Evolutionary conservation across 2,797 vertebrate genomes (phyloP).

Genomic region (Danio kyathit): DNA sequence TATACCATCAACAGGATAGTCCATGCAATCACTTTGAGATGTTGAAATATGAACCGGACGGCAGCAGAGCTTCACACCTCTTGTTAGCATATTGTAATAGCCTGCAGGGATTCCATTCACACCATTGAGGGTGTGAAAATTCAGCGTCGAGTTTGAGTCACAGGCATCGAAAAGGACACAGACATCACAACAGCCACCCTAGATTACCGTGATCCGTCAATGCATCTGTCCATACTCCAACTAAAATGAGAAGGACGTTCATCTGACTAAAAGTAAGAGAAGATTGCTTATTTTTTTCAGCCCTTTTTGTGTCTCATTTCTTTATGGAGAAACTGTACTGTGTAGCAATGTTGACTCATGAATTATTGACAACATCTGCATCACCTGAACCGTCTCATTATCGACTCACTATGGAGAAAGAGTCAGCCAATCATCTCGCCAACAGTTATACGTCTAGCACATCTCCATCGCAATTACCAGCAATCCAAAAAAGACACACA

Average conservation of each 20-base stretch:
- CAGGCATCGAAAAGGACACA: background rate
- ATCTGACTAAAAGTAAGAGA: conserved; percentile 21
- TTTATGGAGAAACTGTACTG: conserved; percentile 7
- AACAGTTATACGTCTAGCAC: conserved; percentile 44
- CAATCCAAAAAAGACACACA: conserved; percentile 33
- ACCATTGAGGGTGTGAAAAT: conserved; percentile 47
- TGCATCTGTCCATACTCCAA: background rate
- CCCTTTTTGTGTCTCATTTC: conserved; percentile 23
- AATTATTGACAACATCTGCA: conserved; percentile 57
- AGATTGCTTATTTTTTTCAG: background rate
- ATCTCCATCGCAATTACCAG: conserved; percentile 42
- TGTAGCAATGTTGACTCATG: conserved; percentile 51
- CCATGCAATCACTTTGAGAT: background rate
- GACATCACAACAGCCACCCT: background rate
- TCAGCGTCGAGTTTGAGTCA: conserved; percentile 46
- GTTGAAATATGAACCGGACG: conserved; percentile 21
- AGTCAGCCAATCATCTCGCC: conserved; percentile 53
- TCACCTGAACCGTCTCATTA: conserved; percentile 56
- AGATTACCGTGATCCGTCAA: conserved; percentile 5
- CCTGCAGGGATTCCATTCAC: conserved; percentile 55
- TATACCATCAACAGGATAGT: background rate
- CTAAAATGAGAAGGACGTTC: conserved; percentile 39
- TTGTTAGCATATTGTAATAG: conserved; percentile 54
- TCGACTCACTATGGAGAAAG: conserved; percentile 25
- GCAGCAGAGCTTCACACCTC: conserved; percentile 39